Conservation (phyloP, 2,113 vertebrate species). For the Mandrillus leucophaeus region DNA sequence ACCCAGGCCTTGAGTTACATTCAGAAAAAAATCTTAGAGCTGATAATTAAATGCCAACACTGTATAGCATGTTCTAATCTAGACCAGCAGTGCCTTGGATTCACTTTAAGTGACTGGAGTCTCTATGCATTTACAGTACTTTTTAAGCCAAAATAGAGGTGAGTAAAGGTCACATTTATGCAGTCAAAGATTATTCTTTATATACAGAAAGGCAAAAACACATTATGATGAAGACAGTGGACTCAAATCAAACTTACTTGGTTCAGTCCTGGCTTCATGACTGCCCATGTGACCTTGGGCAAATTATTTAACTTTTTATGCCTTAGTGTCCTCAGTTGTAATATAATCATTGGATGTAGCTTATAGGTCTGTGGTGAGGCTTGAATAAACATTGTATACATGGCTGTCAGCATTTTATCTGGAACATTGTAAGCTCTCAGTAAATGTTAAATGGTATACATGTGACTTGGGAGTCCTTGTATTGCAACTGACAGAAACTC, state of each 20-base stretch:
- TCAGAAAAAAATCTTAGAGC: background rate
- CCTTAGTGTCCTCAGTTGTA: background rate
- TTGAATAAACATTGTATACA: background rate
- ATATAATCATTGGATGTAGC: background rate
- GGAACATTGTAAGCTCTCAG: background rate
- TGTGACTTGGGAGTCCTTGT: background rate
- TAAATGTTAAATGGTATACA: background rate
- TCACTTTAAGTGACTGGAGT: background rate
- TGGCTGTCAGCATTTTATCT: background rate
- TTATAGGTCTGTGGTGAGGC: background rate
- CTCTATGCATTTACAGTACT: background rate
- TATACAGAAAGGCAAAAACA: background rate
- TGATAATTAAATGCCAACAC: background rate
- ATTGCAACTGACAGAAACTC: background rate
- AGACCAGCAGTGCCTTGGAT: background rate
- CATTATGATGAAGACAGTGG: background rate
- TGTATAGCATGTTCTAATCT: background rate
- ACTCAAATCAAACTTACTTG: background rate
- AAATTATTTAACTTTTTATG: slow-evolving; percentile 7
- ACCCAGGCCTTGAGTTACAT: background rate
- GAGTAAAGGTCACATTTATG: background rate
- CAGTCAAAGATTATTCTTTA: slow-evolving; percentile 18
- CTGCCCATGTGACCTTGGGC: background rate
- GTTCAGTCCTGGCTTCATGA: background rate
- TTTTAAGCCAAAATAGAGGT: background rate